phyloP scores from a whole-genome alignment of 2,888 invertebrate species.

The Agrypnus murinus region DNA sequence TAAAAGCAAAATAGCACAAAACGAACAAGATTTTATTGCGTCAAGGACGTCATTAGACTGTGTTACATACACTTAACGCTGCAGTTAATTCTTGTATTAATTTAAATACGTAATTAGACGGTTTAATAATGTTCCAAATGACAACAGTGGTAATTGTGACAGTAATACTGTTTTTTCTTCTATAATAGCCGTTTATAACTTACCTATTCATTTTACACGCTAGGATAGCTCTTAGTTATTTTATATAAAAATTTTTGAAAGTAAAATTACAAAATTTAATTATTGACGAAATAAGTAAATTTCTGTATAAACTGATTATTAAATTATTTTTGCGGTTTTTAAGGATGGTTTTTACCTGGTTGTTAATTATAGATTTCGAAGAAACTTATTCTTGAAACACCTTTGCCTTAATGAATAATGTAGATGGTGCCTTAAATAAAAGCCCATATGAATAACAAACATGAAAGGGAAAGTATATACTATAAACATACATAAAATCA shows the following conservation, averaged over 20 bases:
- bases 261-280: neutral
- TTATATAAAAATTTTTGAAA: conserved; percentile 7
- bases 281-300: too few species aligned
- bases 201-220: conserved; percentile 17
- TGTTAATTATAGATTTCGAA: too few species aligned
- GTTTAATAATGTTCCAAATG: conserved; percentile 18
- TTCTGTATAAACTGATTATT: too few species aligned
- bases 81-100: conserved; percentile 17
- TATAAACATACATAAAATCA: conserved; percentile 1
- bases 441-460: conserved; percentile 24
- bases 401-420: conserved; percentile 32
- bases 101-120: conserved; percentile 24
- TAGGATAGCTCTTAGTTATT: neutral
- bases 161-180: too few species aligned
- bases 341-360: too few species aligned
- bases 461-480: conserved; percentile 29
- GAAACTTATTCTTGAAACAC: conserved; percentile 29
- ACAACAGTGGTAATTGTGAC: neutral
- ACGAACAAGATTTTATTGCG: conserved; percentile 15
- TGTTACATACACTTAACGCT: too few species aligned
- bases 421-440: conserved; percentile 8
- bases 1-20: neutral
- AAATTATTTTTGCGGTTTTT: too few species aligned
- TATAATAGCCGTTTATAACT: neutral
- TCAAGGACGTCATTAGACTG: conserved; percentile 17